Evolutionary conservation across 1,140 invertebrate genomes (phyloP).

Genomic region (Harlomillsia oculata): DNA sequence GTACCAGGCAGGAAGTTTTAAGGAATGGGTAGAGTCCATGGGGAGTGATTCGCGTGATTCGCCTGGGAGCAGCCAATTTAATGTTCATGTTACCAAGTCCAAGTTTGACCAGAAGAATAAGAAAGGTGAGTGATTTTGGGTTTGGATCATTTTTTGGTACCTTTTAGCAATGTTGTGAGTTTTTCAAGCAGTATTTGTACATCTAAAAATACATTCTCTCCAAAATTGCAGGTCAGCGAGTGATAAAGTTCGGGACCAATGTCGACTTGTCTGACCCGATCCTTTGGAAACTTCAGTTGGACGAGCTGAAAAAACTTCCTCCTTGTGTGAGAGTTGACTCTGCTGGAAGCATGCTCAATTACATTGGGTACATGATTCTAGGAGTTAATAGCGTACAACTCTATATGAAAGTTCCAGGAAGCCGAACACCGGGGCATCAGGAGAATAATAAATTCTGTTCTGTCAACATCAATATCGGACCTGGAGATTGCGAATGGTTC

Average conservation of each 20-base stretch:
- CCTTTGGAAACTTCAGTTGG: conserved; percentile 45
- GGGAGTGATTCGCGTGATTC: too few relatives aligned
- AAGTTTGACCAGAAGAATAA: neutral
- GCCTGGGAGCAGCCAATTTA: too few relatives aligned
- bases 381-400: conserved; percentile 52
- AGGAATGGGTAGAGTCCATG: neutral
- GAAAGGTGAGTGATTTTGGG: too few relatives aligned
- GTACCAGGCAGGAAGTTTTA: neutral
- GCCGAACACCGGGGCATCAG: conserved; percentile 45
- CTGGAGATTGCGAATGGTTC: conserved; percentile 53
- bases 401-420: conserved; percentile 47
- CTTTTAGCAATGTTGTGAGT: neutral
- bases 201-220: neutral
- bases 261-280: conserved; percentile 48
- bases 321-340: conserved; percentile 43
- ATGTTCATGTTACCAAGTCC: neutral
- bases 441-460: conserved; percentile 50
- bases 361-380: conserved; percentile 47
- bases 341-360: conserved; percentile 45
- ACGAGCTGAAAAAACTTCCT: conserved; percentile 48
- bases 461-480: conserved; percentile 51
- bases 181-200: neutral
- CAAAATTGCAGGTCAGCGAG: neutral
- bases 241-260: conserved; percentile 51
- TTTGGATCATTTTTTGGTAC: neutral